Evolutionary conservation across 2,888 invertebrate genomes (phyloP).

Genomic region (Athetis lepigone): DNA sequence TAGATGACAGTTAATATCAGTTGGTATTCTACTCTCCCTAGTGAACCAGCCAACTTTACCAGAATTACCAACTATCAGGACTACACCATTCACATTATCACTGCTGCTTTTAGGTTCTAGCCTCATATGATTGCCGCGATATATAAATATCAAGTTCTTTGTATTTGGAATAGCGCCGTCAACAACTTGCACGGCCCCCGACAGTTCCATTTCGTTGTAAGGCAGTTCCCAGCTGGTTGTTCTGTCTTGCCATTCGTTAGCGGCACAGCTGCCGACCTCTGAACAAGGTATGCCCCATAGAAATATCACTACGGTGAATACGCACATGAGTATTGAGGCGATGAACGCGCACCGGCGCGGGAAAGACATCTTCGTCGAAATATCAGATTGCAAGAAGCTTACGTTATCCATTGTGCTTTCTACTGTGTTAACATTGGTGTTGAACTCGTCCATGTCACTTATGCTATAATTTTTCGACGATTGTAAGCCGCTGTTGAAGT

Average conservation of each 20-base stretch:
- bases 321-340: constrained; percentile 93
- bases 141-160: constrained; percentile 93
- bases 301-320: constrained; percentile 93
- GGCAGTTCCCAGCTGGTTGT: constrained; percentile 93
- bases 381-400: constrained; percentile 86
- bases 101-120: constrained; percentile 85
- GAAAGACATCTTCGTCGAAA: constrained; percentile 92
- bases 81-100: constrained; percentile 92
- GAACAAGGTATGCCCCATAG: constrained; percentile 94
- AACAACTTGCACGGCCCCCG: constrained; percentile 93
- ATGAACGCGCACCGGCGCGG: constrained; percentile 93
- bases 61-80: constrained; percentile 92
- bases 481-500: constrained; percentile 85
- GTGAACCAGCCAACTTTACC: constrained; percentile 94
- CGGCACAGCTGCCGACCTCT: constrained; percentile 92
- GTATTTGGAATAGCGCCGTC: constrained; percentile 91
- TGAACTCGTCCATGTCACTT: constrained; percentile 87
- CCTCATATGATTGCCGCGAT: constrained; percentile 92
- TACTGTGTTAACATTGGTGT: constrained; percentile 85
- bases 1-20: constrained; percentile 93
- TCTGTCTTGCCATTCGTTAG: constrained; percentile 87
- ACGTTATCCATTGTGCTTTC: constrained; percentile 88
- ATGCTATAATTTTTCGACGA: constrained; percentile 85
- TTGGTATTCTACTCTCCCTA: constrained; percentile 92
- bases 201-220: constrained; percentile 93